Evolutionary conservation across 2,113 vertebrate genomes (phyloP).

Genomic region (Accipiter virgatus): DNA sequence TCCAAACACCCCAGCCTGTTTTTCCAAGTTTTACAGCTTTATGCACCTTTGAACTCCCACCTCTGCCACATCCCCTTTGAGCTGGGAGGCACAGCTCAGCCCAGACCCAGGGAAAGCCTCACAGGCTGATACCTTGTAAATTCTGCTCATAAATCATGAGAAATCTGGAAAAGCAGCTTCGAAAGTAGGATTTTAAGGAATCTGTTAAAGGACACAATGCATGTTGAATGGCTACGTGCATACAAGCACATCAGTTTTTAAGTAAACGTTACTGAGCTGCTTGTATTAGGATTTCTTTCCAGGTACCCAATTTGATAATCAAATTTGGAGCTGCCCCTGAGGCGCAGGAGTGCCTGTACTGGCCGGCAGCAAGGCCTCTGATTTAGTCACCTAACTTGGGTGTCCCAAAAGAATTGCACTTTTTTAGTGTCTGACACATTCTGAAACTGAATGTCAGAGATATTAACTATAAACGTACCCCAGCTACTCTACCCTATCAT

Average conservation of each 20-base stretch:
- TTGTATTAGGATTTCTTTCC: background rate
- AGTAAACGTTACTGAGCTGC: background rate
- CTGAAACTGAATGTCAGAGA: background rate
- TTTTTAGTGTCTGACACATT: background rate
- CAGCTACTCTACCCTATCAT: background rate
- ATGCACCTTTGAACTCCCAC: background rate
- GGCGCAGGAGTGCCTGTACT: background rate
- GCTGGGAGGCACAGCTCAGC: background rate
- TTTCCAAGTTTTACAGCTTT: background rate
- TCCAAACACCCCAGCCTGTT: background rate
- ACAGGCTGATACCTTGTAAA: background rate
- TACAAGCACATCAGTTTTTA: background rate
- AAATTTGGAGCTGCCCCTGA: background rate
- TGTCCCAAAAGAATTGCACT: background rate
- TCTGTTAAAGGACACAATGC: background rate
- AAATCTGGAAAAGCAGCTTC: background rate
- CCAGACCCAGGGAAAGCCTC: background rate
- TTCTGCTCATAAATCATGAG: background rate
- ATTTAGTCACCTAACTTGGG: background rate
- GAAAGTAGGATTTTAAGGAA: background rate
- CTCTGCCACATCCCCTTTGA: background rate
- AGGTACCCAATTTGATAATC: background rate
- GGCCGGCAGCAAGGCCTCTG: background rate
- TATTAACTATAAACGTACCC: fast-evolving
- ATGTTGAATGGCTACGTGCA: background rate